phyloP scores from a whole-genome alignment of 2,888 invertebrate genomes.

The Amiota communis region DNA sequence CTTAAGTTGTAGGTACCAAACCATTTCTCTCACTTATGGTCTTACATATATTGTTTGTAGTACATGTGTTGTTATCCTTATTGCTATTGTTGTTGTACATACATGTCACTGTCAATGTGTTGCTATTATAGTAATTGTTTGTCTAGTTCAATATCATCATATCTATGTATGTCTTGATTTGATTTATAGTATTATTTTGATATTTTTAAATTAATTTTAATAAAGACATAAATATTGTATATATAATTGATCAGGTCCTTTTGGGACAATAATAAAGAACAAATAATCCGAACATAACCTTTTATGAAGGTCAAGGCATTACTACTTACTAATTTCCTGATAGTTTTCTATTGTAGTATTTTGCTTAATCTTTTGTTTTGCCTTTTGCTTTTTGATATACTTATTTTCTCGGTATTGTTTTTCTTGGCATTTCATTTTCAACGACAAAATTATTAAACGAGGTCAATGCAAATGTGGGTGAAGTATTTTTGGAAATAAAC shows the following conservation, averaged over 20 bases:
- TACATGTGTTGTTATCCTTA: conserved; percentile 40
- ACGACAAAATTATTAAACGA: conserved; percentile 22
- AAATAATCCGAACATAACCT: conserved; percentile 7
- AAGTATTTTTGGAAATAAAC: conserved; percentile 18
- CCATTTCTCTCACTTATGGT: conserved; percentile 28
- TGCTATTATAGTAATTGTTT: conserved; percentile 35
- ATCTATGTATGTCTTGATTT: too few species aligned
- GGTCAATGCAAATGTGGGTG: conserved; percentile 38
- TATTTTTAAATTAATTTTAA: too few species aligned
- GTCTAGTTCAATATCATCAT: background rate
- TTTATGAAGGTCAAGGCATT: conserved; percentile 29
- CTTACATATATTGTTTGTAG: background rate
- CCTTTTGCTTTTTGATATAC: background rate
- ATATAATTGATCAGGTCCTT: too few species aligned
- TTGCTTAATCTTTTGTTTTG: background rate
- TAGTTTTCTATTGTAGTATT: background rate
- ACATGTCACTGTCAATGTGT: conserved; percentile 44
- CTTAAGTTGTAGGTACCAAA: conserved; percentile 53
- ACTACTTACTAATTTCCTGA: background rate
- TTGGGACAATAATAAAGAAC: too few species aligned
- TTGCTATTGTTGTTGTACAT: conserved; percentile 30
- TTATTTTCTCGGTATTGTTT: background rate
- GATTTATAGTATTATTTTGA: too few species aligned
- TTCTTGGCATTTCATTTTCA: background rate
- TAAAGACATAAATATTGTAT: too few species aligned